Evolutionary conservation across 2,888 invertebrate species (phyloP), one percentile per base, ranked within the genome.

Genomic region (Latheticus oryzae): DNA sequence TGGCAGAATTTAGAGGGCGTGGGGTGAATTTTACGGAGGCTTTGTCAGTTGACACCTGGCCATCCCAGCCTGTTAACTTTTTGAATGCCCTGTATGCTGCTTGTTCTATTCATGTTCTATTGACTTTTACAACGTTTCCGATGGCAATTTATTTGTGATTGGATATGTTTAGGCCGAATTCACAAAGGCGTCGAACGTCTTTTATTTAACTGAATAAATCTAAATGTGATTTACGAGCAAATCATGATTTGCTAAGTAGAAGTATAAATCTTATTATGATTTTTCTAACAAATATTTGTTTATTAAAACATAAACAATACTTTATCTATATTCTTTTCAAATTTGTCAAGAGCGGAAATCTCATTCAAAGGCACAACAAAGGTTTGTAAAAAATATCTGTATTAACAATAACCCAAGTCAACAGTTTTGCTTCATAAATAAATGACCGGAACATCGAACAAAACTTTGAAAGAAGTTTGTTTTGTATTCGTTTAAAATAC

Each of bases 11-110:
- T 17, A 26, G 54, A 42, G 50, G 59, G 59, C 59, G 59, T 59
- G 54, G 50, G 54, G 32, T 37, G 33, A 33, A 59, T 59, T 59
- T 72, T 68, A 74, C 71, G 75, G 71, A 57, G 68, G 69, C 73
- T 75, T 76, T 76, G 76, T 73, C 62, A 58, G 51, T 63, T 73
- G 77, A 78, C 78, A 78, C 78, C 78, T 78, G 78, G 77, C 74
- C 76, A 72, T 68, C 77, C 78, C 78, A 75, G 71, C 70, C 73
- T 73, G 71, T 76, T 76, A 75, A 71, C 73, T 72, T 69, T 56
- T 54, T 62, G 60, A 67, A 68, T 69, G 66, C 63, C 57, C 50
- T 58, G 48, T 51, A 35, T 42, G 13, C 43, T 23, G 33, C 21
- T 43, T 45, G 48, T 43, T 68, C 68, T 65, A 71, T 66, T 58